A percentile compares a stretch with the other conserved stretches of the same genome.
These are phyloP conservation scores for Caerostris extrusa DNA, from an alignment of 1,140 invertebrate species.

Conservation along the genomic window DNA sequence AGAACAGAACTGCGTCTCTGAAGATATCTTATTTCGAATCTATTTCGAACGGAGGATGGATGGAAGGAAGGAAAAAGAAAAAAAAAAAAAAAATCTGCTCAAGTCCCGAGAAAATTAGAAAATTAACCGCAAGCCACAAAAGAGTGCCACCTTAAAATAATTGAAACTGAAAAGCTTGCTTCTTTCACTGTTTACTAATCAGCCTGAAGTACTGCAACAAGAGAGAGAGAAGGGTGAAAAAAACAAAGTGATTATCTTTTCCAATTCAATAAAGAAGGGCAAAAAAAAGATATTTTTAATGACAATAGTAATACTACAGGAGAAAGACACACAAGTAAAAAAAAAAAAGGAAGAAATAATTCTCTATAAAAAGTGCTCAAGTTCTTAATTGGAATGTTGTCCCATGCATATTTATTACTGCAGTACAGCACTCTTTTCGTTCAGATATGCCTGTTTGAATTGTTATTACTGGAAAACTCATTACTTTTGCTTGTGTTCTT, in stretches of 20 bases:
- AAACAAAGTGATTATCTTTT: slow-evolving; percentile 63
- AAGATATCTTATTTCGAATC: slow-evolving; percentile 55
- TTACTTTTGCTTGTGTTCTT: neutral
- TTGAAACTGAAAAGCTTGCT: slow-evolving; percentile 53
- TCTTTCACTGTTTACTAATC: slow-evolving; percentile 64
- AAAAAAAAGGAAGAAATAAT: neutral
- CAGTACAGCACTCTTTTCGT: neutral
- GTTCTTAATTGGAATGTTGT: slow-evolving; percentile 40
- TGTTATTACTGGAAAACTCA: slow-evolving; percentile 31
- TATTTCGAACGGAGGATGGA: neutral
- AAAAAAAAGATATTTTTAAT: slow-evolving; percentile 70
- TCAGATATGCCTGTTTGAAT: slow-evolving; percentile 13
- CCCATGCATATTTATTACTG: slow-evolving; percentile 54
- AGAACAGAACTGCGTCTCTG: slow-evolving; percentile 35
- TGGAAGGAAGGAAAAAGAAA: neutral
- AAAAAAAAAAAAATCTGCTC: neutral
- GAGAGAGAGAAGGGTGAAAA: neutral
- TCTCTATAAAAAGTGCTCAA: neutral
- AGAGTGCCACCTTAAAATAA: slow-evolving; percentile 34
- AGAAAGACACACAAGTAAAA: slow-evolving; percentile 14
- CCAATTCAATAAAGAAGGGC: slow-evolving; percentile 41
- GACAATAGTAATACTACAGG: slow-evolving; percentile 48
- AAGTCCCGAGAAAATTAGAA: slow-evolving; percentile 59
- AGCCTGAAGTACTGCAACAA: neutral
- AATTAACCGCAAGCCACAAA: slow-evolving; percentile 58